Evolutionary conservation across 2,888 invertebrate species (phyloP).

Genomic region (Hypolimnas misippus): DNA sequence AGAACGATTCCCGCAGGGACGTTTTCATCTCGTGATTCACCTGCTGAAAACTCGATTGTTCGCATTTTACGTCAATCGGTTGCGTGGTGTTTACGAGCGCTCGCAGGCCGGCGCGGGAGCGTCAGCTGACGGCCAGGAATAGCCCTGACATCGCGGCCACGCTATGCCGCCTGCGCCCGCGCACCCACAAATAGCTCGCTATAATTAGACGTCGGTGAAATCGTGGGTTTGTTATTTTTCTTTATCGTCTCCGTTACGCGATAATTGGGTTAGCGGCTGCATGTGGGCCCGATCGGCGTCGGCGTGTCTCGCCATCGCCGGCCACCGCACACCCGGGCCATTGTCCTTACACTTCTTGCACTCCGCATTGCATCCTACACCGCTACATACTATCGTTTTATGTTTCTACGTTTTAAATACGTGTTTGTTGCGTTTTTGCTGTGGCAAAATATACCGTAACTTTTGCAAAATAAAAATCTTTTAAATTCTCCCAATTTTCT

Average conservation of each 20-base stretch:
- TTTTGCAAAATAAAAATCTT: too few species aligned
- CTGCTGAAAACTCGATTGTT: constrained; percentile 83
- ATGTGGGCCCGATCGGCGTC: constrained; percentile 81
- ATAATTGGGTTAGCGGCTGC: constrained; percentile 83
- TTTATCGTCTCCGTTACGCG: constrained; percentile 83
- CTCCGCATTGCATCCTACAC: constrained; percentile 16
- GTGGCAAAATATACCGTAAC: too few species aligned
- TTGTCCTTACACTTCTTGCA: constrained; percentile 58
- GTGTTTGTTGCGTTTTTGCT: too few species aligned
- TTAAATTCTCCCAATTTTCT: too few species aligned
- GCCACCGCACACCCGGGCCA: constrained; percentile 52
- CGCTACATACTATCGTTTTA: neutral
- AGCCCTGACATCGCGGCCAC: constrained; percentile 83
- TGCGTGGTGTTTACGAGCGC: constrained; percentile 80
- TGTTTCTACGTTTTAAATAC: neutral
- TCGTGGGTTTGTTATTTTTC: constrained; percentile 85
- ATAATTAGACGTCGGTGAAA: constrained; percentile 83
- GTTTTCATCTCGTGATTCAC: constrained; percentile 82
- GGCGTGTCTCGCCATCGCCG: constrained; percentile 70
- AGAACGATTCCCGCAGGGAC: constrained; percentile 75
- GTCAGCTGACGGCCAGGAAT: constrained; percentile 83
- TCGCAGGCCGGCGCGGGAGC: constrained; percentile 67
- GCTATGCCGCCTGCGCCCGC: constrained; percentile 82
- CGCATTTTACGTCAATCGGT: constrained; percentile 81
- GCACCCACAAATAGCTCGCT: constrained; percentile 81